phyloP scores from a whole-genome alignment of 2,888 invertebrate genomes.

The Drosophila birchii region DNA sequence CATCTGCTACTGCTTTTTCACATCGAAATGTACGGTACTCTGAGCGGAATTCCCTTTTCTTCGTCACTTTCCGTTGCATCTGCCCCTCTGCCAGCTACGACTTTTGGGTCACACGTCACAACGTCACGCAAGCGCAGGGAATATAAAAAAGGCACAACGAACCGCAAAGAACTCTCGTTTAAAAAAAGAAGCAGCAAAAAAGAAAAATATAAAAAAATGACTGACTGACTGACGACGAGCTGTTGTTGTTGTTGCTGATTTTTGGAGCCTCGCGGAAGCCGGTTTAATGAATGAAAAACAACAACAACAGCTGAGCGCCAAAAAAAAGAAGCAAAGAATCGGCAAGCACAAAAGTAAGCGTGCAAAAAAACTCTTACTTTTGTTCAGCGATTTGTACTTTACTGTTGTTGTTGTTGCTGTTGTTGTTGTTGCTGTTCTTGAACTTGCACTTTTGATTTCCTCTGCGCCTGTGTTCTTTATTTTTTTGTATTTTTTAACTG shows the following conservation, averaged over 20 bases:
- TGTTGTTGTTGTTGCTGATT: constrained; percentile 33
- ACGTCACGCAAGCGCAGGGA: constrained; percentile 52
- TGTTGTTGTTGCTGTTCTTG: constrained; percentile 54
- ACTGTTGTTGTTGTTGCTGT: constrained; percentile 52
- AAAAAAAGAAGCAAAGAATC: constrained; percentile 17
- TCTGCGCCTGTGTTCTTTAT: neutral
- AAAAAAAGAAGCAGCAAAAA: constrained; percentile 8
- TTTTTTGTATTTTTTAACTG: constrained; percentile 52
- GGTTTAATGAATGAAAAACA: constrained; percentile 78
- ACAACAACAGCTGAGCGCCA: constrained; percentile 75
- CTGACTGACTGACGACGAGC: constrained; percentile 38
- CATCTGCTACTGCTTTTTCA: constrained; percentile 17
- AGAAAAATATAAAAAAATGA: constrained; percentile 35
- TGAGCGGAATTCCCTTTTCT: constrained; percentile 67
- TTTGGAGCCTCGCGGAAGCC: constrained; percentile 69
- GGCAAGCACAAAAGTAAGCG: constrained; percentile 55
- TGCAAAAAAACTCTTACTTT: constrained; percentile 74
- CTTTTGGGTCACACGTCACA: constrained; percentile 78
- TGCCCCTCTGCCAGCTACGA: constrained; percentile 51
- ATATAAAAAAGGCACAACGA: constrained; percentile 36
- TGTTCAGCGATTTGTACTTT: constrained; percentile 47
- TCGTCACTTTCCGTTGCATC: constrained; percentile 14
- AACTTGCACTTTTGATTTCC: constrained; percentile 64
- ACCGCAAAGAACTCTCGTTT: constrained; percentile 46
- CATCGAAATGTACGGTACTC: constrained; percentile 61